Base-by-base conservation (phyloP, 2,797 vertebrate genomes). In the Helostoma temminkii region DNA sequence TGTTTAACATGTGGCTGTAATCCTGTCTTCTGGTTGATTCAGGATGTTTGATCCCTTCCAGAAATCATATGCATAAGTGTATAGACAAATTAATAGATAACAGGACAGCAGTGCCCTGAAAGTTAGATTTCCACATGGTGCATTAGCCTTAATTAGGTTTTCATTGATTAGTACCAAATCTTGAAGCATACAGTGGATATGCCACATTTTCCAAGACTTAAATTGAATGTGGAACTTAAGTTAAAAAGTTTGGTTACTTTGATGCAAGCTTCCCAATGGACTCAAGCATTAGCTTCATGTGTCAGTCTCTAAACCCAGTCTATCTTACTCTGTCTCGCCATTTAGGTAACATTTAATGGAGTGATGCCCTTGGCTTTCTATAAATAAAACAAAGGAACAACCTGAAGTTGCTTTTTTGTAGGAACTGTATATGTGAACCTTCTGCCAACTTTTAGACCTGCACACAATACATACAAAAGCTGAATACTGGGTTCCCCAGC, bases 91-190 rank as follows among this genome's bases (percentile, higher is more conserved):
- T 41, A 7, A 9, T 9, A 71, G 82, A 87, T 88, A 90, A 80
- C 36, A 4, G 57, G 66, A 66, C 74, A 32, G 45, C 46, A 50
- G 11, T 61, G 69, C 69, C 81, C 70, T 16, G 25, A 67, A 76
- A 80, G 41, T 77, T 59, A 28, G 3, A 81, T 78, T 78, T 80
- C 66, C 75, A 72, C 66, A 70, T 32, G 22, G 59, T 18, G 2
- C 39, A 62, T 79, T 57, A 79, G 71, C 75, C 83, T 77, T 74
- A 84, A 85, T 84, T 79, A 65, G 4, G 3, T 53, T 30, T 37
- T 45, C 74, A 84, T 82, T 79, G 80, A 84, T 91, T 75, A 79
- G 79, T 69, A 66, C 68, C 70, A 76, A 78, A 83, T 83, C 82
- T 81, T 88, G 68, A 83, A 85, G 76, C 82, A 79, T 66, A 59